A percentile compares a stretch with the other conserved stretches of the same genome.
Evolutionary conservation across 2,113 vertebrate genomes (phyloP).

Genomic region (Aspidoscelis tigris): DNA sequence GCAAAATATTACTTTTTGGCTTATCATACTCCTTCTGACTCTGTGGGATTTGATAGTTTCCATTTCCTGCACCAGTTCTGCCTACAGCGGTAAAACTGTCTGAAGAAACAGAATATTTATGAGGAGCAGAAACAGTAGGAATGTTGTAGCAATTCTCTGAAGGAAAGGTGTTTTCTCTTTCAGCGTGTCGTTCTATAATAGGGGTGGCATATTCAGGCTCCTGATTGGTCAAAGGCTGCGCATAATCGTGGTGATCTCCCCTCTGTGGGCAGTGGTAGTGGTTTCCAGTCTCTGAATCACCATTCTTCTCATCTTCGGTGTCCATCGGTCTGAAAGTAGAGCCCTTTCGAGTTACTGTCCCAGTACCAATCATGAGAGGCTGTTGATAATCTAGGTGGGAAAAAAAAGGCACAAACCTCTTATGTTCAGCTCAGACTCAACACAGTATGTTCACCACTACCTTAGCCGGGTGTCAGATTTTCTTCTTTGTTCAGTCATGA

Average conservation of each 20-base stretch:
- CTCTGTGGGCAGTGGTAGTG: constrained; percentile 81
- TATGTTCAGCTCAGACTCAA: background rate
- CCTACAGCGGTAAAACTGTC: constrained; percentile 54
- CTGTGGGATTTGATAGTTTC: constrained; percentile 78
- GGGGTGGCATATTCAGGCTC: constrained; percentile 89
- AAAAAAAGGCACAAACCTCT: constrained; percentile 3
- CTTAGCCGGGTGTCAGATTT: background rate
- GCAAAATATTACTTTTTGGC: constrained; percentile 69
- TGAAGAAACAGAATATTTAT: constrained; percentile 71
- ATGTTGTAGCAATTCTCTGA: constrained; percentile 76
- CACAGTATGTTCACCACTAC: background rate
- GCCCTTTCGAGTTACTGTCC: constrained; percentile 82
- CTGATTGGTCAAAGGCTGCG: constrained; percentile 80
- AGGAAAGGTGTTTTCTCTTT: constrained; percentile 72
- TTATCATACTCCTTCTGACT: constrained; percentile 78
- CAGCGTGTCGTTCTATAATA: constrained; percentile 81
- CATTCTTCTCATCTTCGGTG: constrained; percentile 59
- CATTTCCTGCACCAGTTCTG: constrained; percentile 47
- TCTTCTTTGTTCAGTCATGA: background rate
- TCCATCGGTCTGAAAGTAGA: constrained; percentile 90
- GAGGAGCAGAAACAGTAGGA: constrained; percentile 68
- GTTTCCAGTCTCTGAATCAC: constrained; percentile 47
- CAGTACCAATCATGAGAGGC: constrained; percentile 85
- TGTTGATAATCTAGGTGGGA: constrained; percentile 83
- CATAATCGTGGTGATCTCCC: constrained; percentile 79